These are phyloP conservation scores for Axis porcinus DNA, from an alignment of 2,113 vertebrate species.

Conservation along the genomic window DNA sequence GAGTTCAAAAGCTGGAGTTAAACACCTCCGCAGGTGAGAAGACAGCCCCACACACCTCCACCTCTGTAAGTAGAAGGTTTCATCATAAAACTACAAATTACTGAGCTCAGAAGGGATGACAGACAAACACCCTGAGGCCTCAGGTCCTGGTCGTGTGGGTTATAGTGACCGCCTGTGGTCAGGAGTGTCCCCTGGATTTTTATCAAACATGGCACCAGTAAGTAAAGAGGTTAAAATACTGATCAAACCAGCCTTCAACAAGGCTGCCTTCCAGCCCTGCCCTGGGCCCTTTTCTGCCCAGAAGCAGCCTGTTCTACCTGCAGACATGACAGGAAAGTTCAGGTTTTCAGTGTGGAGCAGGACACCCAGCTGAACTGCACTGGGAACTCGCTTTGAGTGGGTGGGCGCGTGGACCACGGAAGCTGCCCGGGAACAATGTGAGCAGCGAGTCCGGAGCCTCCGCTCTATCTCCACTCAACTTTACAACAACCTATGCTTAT, in stretches of 20 bases:
- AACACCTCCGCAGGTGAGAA: background rate
- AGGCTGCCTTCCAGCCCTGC: background rate
- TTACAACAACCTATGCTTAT: fast-evolving
- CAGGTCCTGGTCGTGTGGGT: background rate
- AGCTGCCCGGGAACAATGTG: fast-evolving
- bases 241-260: background rate
- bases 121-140: background rate
- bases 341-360: background rate
- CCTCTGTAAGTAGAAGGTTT: background rate
- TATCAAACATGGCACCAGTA: fast-evolving
- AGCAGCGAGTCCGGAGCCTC: background rate
- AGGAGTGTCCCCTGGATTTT: too few relatives aligned
- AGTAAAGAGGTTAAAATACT: background rate
- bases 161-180: background rate
- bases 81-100: background rate
- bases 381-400: background rate
- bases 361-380: fast-evolving
- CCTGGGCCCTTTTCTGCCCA: background rate
- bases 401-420: fast-evolving
- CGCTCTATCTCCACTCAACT: background rate
- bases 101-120: background rate
- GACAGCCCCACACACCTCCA: background rate
- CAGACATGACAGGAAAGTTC: fast-evolving
- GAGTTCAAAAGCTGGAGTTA: background rate
- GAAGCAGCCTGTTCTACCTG: background rate